phyloP scores from a whole-genome alignment of 2,888 invertebrate genomes.

The Pristionchus arcanus region DNA sequence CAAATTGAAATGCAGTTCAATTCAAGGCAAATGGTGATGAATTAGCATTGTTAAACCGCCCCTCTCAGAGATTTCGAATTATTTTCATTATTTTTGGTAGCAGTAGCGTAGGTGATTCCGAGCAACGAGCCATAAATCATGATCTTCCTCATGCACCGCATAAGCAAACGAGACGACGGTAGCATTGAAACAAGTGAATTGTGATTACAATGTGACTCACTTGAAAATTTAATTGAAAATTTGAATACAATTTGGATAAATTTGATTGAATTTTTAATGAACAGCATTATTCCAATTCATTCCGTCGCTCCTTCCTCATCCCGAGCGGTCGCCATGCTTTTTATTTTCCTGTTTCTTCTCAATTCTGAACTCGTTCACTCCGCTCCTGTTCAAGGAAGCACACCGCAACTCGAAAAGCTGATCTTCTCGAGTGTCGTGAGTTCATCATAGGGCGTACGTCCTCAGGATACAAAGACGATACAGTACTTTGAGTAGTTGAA shows the following conservation, averaged over 20 bases:
- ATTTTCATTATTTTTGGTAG: no score
- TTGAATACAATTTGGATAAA: neutral
- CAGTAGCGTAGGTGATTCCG: neutral
- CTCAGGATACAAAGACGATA: no score
- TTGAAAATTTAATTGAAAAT: neutral
- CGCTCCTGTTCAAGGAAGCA: neutral
- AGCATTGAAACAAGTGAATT: neutral
- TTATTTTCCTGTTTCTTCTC: neutral
- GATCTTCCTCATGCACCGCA: neutral
- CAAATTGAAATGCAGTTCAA: no score
- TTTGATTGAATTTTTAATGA: neutral
- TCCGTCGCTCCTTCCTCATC: neutral
- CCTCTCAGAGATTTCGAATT: no score
- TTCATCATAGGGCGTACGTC: neutral
- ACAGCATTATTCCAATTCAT: neutral
- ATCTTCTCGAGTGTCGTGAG: neutral
- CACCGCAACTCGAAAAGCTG: neutral
- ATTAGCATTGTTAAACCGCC: no score
- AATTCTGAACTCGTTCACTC: neutral
- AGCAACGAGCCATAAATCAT: neutral
- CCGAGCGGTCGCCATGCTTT: slow-evolving; percentile 23
- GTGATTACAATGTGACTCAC: neutral
- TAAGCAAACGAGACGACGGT: neutral
- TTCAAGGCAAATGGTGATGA: no score
- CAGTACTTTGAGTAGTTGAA: no score